Conservation (phyloP, 2,113 vertebrate genomes). For the Campylomormyrus numenius region DNA sequence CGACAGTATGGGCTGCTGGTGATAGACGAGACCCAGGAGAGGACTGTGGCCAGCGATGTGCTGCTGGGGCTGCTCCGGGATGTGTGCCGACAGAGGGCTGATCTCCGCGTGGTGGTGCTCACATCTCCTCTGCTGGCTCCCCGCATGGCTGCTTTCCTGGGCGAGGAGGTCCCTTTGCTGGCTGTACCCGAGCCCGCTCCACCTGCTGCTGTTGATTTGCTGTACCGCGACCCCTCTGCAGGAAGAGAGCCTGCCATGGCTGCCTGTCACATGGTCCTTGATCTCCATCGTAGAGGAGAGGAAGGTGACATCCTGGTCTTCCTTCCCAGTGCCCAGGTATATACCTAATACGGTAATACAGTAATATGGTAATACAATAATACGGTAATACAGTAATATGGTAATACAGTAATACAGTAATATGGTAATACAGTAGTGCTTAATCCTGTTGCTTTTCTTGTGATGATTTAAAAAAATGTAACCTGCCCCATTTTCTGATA, state of each 20-base stretch:
- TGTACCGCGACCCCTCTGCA: conserved; percentile 46
- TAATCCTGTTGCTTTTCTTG: conserved; percentile 4
- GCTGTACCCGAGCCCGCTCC: conserved; percentile 15
- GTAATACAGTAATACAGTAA: background rate
- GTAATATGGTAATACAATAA: background rate
- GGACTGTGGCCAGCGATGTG: conserved; percentile 77
- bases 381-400: background rate
- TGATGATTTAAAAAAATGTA: background rate
- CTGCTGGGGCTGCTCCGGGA: conserved; percentile 83
- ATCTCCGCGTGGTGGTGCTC: conserved; percentile 68
- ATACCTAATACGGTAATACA: background rate
- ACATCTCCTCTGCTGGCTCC: conserved; percentile 60
- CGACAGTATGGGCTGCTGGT: conserved; percentile 76
- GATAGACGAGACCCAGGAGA: conserved; percentile 85
- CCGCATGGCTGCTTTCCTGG: conserved; percentile 64
- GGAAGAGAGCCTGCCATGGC: conserved; percentile 48
- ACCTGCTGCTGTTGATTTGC: conserved; percentile 23
- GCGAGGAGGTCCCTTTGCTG: conserved; percentile 48
- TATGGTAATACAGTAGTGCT: background rate
- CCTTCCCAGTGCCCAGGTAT: conserved; percentile 72
- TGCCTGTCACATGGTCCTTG: conserved; percentile 72
- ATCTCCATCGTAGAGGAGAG: conserved; percentile 60
- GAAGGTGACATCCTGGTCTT: conserved; percentile 70
- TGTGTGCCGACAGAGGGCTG: conserved; percentile 61
- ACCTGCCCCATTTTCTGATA: background rate